These are phyloP conservation scores for Chironomus striatipennis DNA, from an alignment of 1,140 invertebrate genomes.

Conservation along the genomic window DNA sequence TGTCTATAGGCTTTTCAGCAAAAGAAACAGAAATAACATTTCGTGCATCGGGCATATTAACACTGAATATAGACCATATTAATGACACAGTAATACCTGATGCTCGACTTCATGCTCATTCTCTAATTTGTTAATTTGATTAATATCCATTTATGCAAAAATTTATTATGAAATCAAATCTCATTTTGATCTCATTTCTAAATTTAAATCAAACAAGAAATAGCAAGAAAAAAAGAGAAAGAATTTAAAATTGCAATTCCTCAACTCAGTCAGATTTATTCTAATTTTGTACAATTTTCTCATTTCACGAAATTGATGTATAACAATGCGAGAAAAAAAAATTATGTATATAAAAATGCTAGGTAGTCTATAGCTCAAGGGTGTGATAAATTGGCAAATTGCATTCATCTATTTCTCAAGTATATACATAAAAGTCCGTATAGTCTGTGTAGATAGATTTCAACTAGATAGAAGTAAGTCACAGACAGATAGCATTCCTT, in stretches of 20 bases:
- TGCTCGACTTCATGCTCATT: too few species aligned
- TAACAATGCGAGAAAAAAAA: background rate
- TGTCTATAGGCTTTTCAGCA: too few species aligned
- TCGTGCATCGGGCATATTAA: too few species aligned
- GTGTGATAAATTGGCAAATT: constrained; percentile 23
- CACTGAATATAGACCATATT: too few species aligned
- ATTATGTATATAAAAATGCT: background rate
- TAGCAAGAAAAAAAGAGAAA: background rate
- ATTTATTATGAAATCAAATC: too few species aligned
- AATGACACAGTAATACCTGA: too few species aligned
- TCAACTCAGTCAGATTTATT: too few species aligned
- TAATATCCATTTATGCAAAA: too few species aligned
- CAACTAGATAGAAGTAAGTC: background rate
- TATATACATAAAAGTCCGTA: background rate
- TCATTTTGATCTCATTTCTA: background rate
- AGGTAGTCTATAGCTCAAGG: constrained; percentile 21
- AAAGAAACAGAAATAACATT: too few species aligned
- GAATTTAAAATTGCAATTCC: too few species aligned
- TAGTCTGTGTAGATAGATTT: background rate
- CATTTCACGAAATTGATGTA: constrained; percentile 8
- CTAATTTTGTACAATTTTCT: background rate
- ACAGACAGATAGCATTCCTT: background rate
- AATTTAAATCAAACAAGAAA: too few species aligned
- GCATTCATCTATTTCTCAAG: background rate
- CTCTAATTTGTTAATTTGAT: too few species aligned